Conservation (phyloP, 2,113 vertebrate species). For the Trachemys scripta region DNA sequence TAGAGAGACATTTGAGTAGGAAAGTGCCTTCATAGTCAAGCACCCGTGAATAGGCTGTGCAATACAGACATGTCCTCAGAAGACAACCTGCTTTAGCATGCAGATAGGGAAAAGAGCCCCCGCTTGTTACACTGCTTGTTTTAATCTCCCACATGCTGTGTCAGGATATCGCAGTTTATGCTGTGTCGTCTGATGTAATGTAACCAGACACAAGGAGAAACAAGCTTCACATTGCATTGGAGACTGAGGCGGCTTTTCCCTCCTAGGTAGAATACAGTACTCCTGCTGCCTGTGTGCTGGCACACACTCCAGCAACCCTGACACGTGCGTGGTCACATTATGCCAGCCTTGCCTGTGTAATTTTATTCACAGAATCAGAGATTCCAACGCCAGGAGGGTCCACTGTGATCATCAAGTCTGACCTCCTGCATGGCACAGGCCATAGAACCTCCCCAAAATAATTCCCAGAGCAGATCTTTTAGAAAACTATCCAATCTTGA, state of each 20-base stretch:
- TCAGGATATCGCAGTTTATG: not conserved
- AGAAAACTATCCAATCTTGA: not conserved
- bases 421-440: not conserved
- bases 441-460: not conserved
- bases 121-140: not conserved
- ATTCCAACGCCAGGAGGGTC: not conserved
- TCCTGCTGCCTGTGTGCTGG: not conserved
- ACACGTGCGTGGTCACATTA: not conserved
- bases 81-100: not conserved
- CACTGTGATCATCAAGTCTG: not conserved
- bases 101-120: not conserved
- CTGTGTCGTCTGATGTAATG: accelerated
- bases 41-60: not conserved
- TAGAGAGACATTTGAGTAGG: accelerated
- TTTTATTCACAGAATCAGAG: not conserved
- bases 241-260: not conserved
- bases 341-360: not conserved
- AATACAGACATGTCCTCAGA: not conserved
- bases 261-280: not conserved
- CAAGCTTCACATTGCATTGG: accelerated
- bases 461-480: not conserved
- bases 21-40: not conserved
- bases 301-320: not conserved
- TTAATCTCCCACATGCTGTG: accelerated
- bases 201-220: not conserved